A percentile compares a stretch with the other conserved stretches of the same genome.
Evolutionary conservation across 2,888 invertebrate species (phyloP).

Genomic region (Epiblema foenella): DNA sequence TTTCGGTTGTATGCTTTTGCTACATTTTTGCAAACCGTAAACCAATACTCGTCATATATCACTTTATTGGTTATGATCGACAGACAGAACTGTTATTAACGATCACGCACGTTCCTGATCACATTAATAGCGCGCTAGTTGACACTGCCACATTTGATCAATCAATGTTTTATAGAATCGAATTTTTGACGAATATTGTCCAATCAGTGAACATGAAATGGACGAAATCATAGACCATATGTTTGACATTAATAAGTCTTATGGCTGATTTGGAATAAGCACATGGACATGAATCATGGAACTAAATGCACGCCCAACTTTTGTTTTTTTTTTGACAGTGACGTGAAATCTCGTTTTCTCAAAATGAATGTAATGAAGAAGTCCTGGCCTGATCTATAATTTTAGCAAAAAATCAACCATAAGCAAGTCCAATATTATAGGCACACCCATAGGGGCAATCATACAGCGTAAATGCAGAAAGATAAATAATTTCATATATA

Average conservation of each 20-base stretch:
- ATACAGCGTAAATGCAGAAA: too few species aligned
- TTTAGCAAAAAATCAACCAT: neutral
- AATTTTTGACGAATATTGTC: neutral
- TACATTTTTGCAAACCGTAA: neutral
- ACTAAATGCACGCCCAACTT: too few species aligned
- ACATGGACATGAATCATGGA: too few species aligned
- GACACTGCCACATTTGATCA: conserved; percentile 1
- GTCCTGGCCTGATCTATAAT: neutral
- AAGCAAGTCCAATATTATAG: too few species aligned
- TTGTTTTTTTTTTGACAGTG: too few species aligned
- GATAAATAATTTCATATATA: too few species aligned
- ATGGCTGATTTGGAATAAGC: neutral
- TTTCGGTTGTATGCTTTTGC: neutral
- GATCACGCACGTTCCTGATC: neutral
- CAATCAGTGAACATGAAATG: conserved; percentile 1
- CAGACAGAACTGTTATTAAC: neutral
- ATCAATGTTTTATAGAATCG: conserved; percentile 2
- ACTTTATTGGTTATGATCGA: neutral
- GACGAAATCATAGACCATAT: neutral
- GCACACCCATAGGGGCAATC: too few species aligned
- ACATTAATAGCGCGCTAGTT: conserved; percentile 1
- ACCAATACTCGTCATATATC: neutral
- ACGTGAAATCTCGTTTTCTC: too few species aligned
- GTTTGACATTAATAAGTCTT: neutral
- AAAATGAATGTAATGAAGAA: too few species aligned